Percentiles rank a stretch among this genome's conserved stretches.
Conservation (phyloP, 2,113 vertebrate species). For the Esox niger region DNA sequence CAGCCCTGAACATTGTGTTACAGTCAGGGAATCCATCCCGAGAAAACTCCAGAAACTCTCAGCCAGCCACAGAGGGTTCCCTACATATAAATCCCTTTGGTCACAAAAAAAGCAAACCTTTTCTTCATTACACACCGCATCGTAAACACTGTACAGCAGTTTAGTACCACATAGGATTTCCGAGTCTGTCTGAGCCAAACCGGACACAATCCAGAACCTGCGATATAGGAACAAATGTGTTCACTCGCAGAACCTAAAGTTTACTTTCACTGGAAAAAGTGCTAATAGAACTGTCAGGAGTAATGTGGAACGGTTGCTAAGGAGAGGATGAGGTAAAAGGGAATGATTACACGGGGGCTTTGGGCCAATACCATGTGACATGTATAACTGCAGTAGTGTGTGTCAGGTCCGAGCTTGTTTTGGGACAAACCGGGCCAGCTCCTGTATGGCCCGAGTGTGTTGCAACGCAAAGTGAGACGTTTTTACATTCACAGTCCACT, state of each 20-base stretch:
- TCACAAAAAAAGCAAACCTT: too few relatives aligned
- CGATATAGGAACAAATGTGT: too few relatives aligned
- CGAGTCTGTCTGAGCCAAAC: conserved; percentile 35
- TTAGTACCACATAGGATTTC: conserved; percentile 27
- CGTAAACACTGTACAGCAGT: conserved; percentile 21
- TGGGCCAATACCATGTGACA: not conserved
- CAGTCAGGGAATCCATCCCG: not conserved
- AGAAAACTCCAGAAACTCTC: conserved; percentile 17
- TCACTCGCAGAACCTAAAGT: too few relatives aligned
- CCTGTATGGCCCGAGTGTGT: not conserved
- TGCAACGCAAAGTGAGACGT: too few relatives aligned
- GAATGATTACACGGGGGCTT: not conserved
- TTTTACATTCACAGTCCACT: too few relatives aligned
- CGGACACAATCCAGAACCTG: too few relatives aligned
- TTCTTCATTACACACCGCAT: conserved; percentile 33
- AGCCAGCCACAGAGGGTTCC: conserved; percentile 15
- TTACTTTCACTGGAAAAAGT: too few relatives aligned
- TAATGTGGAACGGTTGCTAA: too few relatives aligned
- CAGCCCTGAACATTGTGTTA: not conserved
- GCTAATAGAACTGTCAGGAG: too few relatives aligned
- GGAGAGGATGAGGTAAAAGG: not conserved
- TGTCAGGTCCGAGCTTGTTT: conserved; percentile 37
- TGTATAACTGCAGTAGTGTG: conserved; percentile 5
- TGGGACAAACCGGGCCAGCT: not conserved
- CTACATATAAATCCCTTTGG: conserved; percentile 9